phyloP scores from a whole-genome alignment of 2,888 invertebrate genomes.

The Chymomyza fuscimana region DNA sequence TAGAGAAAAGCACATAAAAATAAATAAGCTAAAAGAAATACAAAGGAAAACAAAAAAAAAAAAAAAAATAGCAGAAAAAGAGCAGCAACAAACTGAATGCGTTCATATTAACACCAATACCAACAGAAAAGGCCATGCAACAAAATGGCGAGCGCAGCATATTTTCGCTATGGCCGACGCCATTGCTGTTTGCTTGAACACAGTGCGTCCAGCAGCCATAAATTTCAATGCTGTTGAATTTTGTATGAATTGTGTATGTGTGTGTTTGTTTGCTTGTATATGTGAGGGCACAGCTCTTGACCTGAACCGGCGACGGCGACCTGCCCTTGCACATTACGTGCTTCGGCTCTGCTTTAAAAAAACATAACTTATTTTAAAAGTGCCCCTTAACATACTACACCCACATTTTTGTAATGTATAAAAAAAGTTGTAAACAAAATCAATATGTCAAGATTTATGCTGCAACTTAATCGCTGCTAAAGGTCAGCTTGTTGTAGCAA shows the following conservation, averaged over 20 bases:
- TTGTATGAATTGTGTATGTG: constrained; percentile 49
- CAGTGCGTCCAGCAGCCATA: constrained; percentile 69
- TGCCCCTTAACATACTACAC: constrained; percentile 52
- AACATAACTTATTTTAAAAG: constrained; percentile 72
- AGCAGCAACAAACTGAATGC: constrained; percentile 1
- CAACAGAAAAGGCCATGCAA: constrained; percentile 29
- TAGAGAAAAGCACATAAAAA: constrained; percentile 71
- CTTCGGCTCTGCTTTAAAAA: constrained; percentile 66
- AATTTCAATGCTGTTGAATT: constrained; percentile 71
- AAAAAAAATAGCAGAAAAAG: neutral
- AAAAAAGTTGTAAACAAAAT: constrained; percentile 52
- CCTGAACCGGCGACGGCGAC: neutral
- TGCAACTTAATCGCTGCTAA: constrained; percentile 64
- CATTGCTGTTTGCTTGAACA: constrained; percentile 6
- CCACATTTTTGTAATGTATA: constrained; percentile 8
- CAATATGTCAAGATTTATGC: constrained; percentile 69
- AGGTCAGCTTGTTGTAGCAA: constrained; percentile 40
- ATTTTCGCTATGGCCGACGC: constrained; percentile 54
- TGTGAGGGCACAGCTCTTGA: neutral
- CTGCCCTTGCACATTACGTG: constrained; percentile 33
- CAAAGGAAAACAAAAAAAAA: too few species aligned
- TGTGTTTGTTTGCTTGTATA: neutral
- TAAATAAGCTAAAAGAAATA: constrained; percentile 57
- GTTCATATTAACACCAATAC: constrained; percentile 20
- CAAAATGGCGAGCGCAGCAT: constrained; percentile 52